These are phyloP conservation scores for Cancer borealis DNA, from an alignment of 2,888 invertebrate species.

Conservation along the genomic window DNA sequence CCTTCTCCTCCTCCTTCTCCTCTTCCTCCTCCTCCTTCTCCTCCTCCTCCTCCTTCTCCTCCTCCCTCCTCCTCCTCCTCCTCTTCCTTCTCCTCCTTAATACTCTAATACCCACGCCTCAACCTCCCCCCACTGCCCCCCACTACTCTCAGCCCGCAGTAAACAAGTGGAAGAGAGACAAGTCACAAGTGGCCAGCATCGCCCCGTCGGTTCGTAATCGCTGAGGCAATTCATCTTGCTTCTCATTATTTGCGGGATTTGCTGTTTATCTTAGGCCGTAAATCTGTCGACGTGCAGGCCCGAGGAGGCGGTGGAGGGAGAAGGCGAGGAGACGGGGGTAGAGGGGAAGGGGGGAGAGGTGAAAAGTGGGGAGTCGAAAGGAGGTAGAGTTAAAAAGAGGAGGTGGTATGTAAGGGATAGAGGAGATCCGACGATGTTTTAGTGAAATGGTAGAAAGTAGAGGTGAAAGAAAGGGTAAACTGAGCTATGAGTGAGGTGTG, in stretches of 20 bases:
- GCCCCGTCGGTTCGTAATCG: slow-evolving; percentile 49
- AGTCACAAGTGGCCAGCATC: slow-evolving; percentile 21
- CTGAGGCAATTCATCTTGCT: slow-evolving; percentile 59
- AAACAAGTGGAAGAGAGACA: slow-evolving; percentile 48
- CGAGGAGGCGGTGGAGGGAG: slow-evolving; percentile 15
- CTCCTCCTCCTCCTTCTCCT: neutral
- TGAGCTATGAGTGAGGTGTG: neutral
- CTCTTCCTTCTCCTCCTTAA: neutral
- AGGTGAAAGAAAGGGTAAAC: slow-evolving; percentile 30
- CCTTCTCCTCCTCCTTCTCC: neutral
- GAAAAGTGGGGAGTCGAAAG: neutral
- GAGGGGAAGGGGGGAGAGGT: neutral
- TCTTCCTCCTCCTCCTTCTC: neutral
- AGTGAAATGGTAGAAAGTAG: neutral
- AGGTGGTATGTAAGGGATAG: neutral
- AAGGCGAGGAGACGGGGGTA: neutral
- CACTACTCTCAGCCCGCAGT: neutral
- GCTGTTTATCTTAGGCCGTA: slow-evolving; percentile 62
- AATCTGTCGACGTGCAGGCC: slow-evolving; percentile 61
- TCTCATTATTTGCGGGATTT: slow-evolving; percentile 65
- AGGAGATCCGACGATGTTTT: neutral
- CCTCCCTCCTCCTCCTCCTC: slow-evolving; percentile 6
- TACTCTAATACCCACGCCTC: slow-evolving; percentile 11
- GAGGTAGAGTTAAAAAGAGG: neutral
- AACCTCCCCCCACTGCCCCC: neutral